Evolutionary conservation across 2,113 vertebrate species (phyloP), one percentile per base, ranked within the genome.

Genomic region (Thoracochromis brauschi): DNA sequence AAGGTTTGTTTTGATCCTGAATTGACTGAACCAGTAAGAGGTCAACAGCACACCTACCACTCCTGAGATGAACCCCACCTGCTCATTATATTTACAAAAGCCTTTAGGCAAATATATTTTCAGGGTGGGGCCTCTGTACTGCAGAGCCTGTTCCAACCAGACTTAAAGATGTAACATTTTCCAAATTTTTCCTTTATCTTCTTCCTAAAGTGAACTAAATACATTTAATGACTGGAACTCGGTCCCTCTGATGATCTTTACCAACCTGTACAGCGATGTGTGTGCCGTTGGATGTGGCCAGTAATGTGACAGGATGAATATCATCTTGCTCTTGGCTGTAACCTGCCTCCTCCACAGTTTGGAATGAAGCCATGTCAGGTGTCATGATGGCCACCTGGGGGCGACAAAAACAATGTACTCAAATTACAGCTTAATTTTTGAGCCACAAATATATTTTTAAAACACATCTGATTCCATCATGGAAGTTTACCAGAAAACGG

Each of bases 251-350:
- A 75, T 31, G 71, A 75, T 19, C 71, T 85, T 47, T 60, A 94
- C 96, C 85, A 91, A 99, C 99, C 97, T 99, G 98, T 57, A 99
- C 99, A 89, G 99, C 99, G 84, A 99, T 99, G 94, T 99, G 99
- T 85, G 98, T 99, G 93, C 99, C 99, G 19, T 99, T 99, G 91
- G 99, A 98, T 14, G 99, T 99, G 90, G 99, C 99, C 94, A 99
- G 93, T 92, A 99, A 95, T 0, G 98, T 99, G 88, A 99, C 97
- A 29, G 98, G 98, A 87, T 98, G 97, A 29, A 97, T 89, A 93
- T 98, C 98, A 45, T 97, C 97, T 7, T 98, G 97, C 19, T 98
- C 98, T 80, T 99, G 98, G 78, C 96, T 96, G 90, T 98, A 97
- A 83, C 97, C 97, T 47, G 97, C 96, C 3, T 99, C 98, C 60